Conservation (phyloP, 1,140 invertebrate genomes). For the Leucophenga varia region DNA sequence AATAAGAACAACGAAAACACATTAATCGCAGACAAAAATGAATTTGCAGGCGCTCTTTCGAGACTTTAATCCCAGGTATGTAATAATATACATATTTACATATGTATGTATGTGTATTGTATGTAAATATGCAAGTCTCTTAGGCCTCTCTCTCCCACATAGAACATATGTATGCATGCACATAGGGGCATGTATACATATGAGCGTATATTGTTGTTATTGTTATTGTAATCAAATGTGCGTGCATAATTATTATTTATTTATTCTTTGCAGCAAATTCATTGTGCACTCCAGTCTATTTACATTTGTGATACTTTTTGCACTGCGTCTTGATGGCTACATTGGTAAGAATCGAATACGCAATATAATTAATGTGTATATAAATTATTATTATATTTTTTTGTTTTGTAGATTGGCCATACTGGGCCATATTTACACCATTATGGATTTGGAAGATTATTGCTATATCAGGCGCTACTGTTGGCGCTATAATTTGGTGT, state of each 20-base stretch:
- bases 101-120: too few species aligned
- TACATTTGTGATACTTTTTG: constrained; percentile 86
- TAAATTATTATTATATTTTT: not conserved
- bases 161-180: not conserved
- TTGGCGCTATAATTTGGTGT: constrained; percentile 94
- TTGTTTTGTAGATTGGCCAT: constrained; percentile 73
- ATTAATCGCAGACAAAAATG: constrained; percentile 60
- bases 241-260: not conserved
- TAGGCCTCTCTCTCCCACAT: not conserved
- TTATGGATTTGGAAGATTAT: constrained; percentile 97
- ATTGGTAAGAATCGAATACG: constrained; percentile 59
- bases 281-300: constrained; percentile 90
- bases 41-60: constrained; percentile 88
- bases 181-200: too few species aligned
- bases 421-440: constrained; percentile 91
- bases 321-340: constrained; percentile 83
- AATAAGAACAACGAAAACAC: too few species aligned
- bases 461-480: constrained; percentile 82
- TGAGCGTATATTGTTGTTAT: too few species aligned
- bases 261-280: constrained; percentile 80
- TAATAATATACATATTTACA: too few species aligned
- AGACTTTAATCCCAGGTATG: constrained; percentile 88
- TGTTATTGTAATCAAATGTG: not conserved
- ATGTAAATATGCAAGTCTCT: too few species aligned
- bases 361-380: not conserved